Evolutionary conservation across 2,888 invertebrate genomes (phyloP).

Genomic region (Caenorhabditis doughertyi): DNA sequence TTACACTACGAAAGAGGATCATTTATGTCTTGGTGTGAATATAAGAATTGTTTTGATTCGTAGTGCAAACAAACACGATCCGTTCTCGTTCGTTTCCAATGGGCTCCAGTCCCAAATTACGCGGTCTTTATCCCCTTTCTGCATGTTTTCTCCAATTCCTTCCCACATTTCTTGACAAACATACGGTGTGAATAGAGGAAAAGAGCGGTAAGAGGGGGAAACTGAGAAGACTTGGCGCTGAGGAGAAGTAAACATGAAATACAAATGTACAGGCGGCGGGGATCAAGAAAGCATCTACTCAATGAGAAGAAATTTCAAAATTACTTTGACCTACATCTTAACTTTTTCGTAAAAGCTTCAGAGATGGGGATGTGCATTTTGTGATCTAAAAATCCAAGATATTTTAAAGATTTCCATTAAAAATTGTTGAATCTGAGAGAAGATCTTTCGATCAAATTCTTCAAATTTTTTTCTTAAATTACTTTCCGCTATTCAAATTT

Average conservation of each 20-base stretch:
- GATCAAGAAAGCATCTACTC: conserved; percentile 54
- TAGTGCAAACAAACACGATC: conserved; percentile 41
- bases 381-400: too few species aligned
- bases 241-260: conserved; percentile 48
- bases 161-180: conserved; percentile 30
- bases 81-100: conserved; percentile 21
- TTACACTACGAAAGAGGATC: conserved; percentile 7
- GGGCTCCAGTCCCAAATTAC: conserved; percentile 55
- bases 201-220: conserved; percentile 38
- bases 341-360: too few species aligned
- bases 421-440: neutral
- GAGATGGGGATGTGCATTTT: too few species aligned
- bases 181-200: conserved; percentile 51
- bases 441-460: conserved; percentile 35
- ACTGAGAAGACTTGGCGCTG: conserved; percentile 56
- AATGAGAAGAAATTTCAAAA: conserved; percentile 6
- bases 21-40: conserved; percentile 42
- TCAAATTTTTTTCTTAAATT: conserved; percentile 35
- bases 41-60: conserved; percentile 52
- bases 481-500: conserved; percentile 50
- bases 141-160: conserved; percentile 34
- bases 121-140: conserved; percentile 46
- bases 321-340: conserved; percentile 46
- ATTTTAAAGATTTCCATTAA: neutral
- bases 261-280: conserved; percentile 47